Evolutionary conservation across 2,888 invertebrate species (phyloP), one percentile per base, ranked within the genome.

Genomic region (Himalopsyche anomala): DNA sequence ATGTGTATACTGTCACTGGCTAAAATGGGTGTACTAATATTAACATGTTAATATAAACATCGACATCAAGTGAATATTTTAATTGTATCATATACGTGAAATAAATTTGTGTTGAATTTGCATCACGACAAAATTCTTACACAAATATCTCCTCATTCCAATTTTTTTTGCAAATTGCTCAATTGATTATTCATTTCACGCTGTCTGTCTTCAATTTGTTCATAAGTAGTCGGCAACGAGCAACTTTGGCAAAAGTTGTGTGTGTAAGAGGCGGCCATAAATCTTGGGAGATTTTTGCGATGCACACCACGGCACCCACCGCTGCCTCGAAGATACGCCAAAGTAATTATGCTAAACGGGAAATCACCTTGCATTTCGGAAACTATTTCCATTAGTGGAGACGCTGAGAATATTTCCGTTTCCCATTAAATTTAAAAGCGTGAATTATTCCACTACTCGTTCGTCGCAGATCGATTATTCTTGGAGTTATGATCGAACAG

Each of bases 291-390:
- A 51, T 81, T 81, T 85, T 84, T 62, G 55, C 82, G 28, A 45
- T 81, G 81, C 80, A 80, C 56, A 56, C 36, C 83, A 42, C 28
- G 40, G 56, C 79, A 38, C 40, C 79, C 51, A 38, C 54, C 55
- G 82, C 80, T 12, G 56, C 42, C 42, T 19, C 45, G 45, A 40
- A 80, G 82, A 85, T 86, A 84, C 55, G 79, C 84, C 62, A 54
- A 82, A 81, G 82, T 87, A 86, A 87, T 87, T 87, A 87, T 87
- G 87, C 80, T 84, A 87, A 87, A 85, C 83, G 56, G 5, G 55
- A 62, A 80, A 85, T 85, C 85, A 83, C 81, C 83, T 85, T 83
- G 85, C 74, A 82, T 84, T 81, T 80, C 36, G 51, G 38, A 84
- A 81, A 81, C 62, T 81, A 69, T 81, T 42, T 62, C 38, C 84